Percentiles rank a stretch among this genome's conserved stretches.
Evolutionary conservation across 2,888 invertebrate species (phyloP).

Genomic region (Gymnosoma rotundatum): DNA sequence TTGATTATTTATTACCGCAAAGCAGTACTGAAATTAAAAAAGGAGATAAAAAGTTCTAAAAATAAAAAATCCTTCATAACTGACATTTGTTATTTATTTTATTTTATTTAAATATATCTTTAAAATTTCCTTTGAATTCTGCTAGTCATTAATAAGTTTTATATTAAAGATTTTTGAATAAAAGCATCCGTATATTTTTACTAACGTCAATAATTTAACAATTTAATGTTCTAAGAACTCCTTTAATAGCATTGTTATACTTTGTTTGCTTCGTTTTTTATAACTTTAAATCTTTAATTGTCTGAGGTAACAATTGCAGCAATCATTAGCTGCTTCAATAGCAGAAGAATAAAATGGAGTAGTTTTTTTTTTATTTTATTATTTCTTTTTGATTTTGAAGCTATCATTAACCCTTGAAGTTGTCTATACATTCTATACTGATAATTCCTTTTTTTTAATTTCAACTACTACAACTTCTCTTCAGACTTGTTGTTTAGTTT

Average conservation of each 20-base stretch:
- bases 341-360: slow-evolving; percentile 1
- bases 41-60: too few relatives aligned
- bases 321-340: slow-evolving; percentile 47
- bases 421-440: slow-evolving; percentile 21
- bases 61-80: too few relatives aligned
- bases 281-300: slow-evolving; percentile 7
- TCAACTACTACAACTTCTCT: slow-evolving; percentile 43
- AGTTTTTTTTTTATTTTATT: slow-evolving; percentile 10
- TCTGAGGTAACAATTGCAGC: slow-evolving; percentile 43
- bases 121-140: too few relatives aligned
- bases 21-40: too few relatives aligned
- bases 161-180: too few relatives aligned
- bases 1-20: too few relatives aligned
- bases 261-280: slow-evolving; percentile 6
- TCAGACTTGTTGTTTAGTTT: slow-evolving; percentile 44
- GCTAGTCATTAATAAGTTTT: too few relatives aligned
- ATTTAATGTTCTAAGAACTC: slow-evolving; percentile 17
- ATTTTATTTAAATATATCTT: too few relatives aligned
- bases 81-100: too few relatives aligned
- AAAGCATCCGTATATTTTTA: background rate
- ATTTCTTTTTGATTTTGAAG: slow-evolving; percentile 14
- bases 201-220: slow-evolving; percentile 28
- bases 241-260: slow-evolving; percentile 6
- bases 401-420: slow-evolving; percentile 61
- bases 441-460: slow-evolving; percentile 5